phyloP scores from a whole-genome alignment of 1,140 invertebrate species.

The Sinella curviseta region DNA sequence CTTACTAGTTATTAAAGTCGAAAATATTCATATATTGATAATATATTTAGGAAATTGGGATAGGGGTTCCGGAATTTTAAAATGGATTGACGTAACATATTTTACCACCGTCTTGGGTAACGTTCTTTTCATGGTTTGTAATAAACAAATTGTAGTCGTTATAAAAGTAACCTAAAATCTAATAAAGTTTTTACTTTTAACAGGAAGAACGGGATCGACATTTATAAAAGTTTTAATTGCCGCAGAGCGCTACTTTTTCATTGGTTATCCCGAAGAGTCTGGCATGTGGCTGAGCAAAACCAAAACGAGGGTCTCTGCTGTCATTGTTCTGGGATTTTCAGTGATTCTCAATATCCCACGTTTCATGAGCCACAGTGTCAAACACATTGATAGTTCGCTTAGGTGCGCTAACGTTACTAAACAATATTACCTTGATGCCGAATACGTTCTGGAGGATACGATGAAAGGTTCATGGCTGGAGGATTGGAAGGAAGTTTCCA shows the following conservation, averaged over 20 bases:
- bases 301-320: not conserved
- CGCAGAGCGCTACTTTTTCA: constrained; percentile 8
- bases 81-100: not conserved
- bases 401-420: not conserved
- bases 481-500: not conserved
- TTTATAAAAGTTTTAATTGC: not conserved
- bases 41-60: constrained; percentile 16
- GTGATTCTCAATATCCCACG: not conserved
- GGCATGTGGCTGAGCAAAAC: not conserved
- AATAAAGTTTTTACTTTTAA: not conserved
- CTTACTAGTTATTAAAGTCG: not conserved
- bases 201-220: not conserved
- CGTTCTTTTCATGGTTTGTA: too few species aligned
- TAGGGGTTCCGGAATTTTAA: not conserved
- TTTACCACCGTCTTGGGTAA: not conserved
- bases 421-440: not conserved
- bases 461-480: not conserved
- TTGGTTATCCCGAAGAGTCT: not conserved
- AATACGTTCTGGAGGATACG: not conserved
- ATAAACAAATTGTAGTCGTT: too few species aligned
- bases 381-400: not conserved
- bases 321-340: not conserved
- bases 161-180: not conserved
- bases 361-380: not conserved
- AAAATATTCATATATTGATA: too few species aligned